Evolutionary conservation across 2,888 invertebrate species (phyloP), one percentile per base, ranked within the genome.

Genomic region (Hololepta plana): DNA sequence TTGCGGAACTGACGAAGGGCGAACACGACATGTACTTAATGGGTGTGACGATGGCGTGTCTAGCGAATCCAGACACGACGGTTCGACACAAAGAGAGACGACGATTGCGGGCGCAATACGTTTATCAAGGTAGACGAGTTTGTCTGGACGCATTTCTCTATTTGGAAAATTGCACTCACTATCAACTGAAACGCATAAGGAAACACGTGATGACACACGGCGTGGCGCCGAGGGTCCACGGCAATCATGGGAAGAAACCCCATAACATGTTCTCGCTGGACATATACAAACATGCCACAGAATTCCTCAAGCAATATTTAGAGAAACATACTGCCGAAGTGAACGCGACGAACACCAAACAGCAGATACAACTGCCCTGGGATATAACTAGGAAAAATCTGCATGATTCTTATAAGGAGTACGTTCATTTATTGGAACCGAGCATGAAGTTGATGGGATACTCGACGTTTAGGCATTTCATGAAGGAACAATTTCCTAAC

Each of bases 21-120:
- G 79, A 80, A 49, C 79, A 79, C 49, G 79, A 79, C 49, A 79
- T 80, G 79, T 80, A 80, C 46, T 55, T 79, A 40, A 79, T 79
- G 79, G 79, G 79, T n/a, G 72, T 80, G 15, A 77, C 76, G 3
- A 77, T 76, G 77, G 77, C 77, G 1, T 76, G 76, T 39, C 55
- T 79, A 36, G 72, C 75, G 1, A 76, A 79, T 49, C 72, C 73
- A 10, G 71, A 73, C 29, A 72, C 71, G 32, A 73, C 72, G 1
- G 70, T 71, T 1, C 55, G 75, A 12, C 73, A 74, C 38, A 77
- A 74, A 44, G 75, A 76, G 35, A 55, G 77, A 23, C 64, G 73
- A 52, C 61, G 79, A 46, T 56, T 77, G 27, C 56, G 77, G 27
- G 72, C 79, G 1, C 75, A 74, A 35, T 79, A 79, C 43, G 74